A percentile compares a stretch with the other conserved stretches of the same genome.
Conservation (phyloP, 2,888 invertebrate species). For the Stenchaetothrips biformis region DNA sequence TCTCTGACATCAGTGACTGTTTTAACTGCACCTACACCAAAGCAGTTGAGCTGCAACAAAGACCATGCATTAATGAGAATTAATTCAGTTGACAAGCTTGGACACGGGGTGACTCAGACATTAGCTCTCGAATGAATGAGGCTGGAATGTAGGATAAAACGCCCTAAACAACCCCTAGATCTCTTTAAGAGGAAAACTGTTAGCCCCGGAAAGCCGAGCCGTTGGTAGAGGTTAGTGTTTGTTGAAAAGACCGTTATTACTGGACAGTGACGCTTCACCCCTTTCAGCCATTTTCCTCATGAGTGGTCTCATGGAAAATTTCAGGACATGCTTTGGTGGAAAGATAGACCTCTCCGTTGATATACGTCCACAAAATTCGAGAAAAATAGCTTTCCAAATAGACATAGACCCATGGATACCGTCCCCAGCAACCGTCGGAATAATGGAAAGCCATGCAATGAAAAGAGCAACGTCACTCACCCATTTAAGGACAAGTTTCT, state of each 20-base stretch:
- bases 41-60: conserved; percentile 1
- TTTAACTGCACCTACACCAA: background rate
- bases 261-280: too few relatives aligned
- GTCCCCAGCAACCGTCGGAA: background rate
- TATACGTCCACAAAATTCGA: background rate
- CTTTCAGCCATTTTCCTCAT: background rate
- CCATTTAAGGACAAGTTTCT: background rate
- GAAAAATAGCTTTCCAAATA: background rate
- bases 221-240: background rate
- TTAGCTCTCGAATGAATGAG: background rate
- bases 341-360: background rate
- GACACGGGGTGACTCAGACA: background rate
- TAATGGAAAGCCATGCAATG: background rate
- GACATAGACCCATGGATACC: background rate
- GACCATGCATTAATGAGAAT: background rate
- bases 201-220: too few relatives aligned
- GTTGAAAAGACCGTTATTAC: background rate
- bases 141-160: background rate
- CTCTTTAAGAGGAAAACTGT: background rate
- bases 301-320: background rate
- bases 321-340: background rate
- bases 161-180: background rate
- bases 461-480: background rate
- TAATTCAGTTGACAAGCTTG: background rate
- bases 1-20: background rate